Percentiles rank a stretch among this genome's conserved stretches.
Conservation (phyloP, 64 coral and sea anemone species). For the Stichodactyla helianthus region DNA sequence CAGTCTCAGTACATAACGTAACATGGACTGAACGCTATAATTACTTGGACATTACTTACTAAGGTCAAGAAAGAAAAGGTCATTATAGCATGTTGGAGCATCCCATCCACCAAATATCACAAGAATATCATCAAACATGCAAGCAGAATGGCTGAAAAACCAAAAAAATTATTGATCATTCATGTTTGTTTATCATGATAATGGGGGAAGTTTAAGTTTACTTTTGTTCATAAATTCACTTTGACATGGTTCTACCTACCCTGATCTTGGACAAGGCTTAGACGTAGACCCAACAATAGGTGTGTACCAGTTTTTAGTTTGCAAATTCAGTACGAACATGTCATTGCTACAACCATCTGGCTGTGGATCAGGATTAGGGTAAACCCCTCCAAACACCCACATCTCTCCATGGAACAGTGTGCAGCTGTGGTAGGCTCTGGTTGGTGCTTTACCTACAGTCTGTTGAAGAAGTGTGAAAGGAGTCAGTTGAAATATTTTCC, state of each 20-base stretch:
- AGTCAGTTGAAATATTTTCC: neutral
- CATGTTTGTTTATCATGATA: no score
- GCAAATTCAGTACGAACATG: conserved; percentile 69
- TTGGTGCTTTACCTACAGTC: conserved; percentile 89
- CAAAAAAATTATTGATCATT: conserved; percentile 3
- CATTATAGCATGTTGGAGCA: conserved; percentile 86
- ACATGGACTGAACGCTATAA: neutral
- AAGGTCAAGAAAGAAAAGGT: conserved; percentile 69
- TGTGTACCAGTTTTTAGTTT: conserved; percentile 78
- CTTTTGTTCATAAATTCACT: no score
- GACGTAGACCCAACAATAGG: conserved; percentile 57
- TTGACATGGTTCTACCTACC: conserved; percentile 12
- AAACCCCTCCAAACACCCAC: conserved; percentile 83
- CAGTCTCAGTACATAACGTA: no score
- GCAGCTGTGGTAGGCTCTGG: conserved; percentile 82
- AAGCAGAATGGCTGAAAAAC: conserved; percentile 71
- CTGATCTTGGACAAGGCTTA: conserved; percentile 68
- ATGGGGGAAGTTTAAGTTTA: no score
- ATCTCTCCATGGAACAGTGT: conserved; percentile 68
- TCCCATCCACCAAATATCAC: conserved; percentile 96
- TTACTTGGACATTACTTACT: conserved; percentile 35
- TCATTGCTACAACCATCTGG: conserved; percentile 88
- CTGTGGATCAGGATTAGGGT: conserved; percentile 84
- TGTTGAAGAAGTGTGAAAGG: conserved; percentile 18
- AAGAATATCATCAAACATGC: conserved; percentile 54